These are phyloP conservation scores for Clepsis dumicolana DNA, from an alignment of 2,888 invertebrate species.

Conservation along the genomic window DNA sequence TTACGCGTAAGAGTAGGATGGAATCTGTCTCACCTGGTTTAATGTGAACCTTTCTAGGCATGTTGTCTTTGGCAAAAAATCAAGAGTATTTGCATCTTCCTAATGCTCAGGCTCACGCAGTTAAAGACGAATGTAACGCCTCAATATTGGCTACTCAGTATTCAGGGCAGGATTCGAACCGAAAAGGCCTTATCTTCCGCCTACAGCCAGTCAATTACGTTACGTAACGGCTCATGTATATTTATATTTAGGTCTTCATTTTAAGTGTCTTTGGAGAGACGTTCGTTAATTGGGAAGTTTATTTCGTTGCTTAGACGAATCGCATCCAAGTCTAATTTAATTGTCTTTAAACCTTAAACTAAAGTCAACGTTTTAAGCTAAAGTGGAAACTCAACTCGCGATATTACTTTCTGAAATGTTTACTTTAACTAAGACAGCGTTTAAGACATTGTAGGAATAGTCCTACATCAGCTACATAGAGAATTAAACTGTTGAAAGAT, in stretches of 20 bases:
- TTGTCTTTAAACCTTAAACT: neutral
- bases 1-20: no score
- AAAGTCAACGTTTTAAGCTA: neutral
- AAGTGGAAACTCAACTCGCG: neutral
- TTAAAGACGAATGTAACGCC: neutral
- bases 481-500: no score
- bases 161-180: slow-evolving; percentile 60
- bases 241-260: slow-evolving; percentile 13
- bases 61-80: no score
- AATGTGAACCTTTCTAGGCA: no score
- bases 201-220: slow-evolving; percentile 58
- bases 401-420: neutral
- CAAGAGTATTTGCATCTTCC: neutral
- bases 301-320: neutral
- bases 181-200: slow-evolving; percentile 61
- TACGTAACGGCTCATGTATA: slow-evolving; percentile 19
- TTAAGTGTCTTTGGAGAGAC: neutral
- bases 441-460: no score
- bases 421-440: neutral
- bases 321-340: neutral
- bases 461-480: no score
- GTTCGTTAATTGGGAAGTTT: neutral
- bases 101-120: neutral
- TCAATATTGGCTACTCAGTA: slow-evolving; percentile 55
- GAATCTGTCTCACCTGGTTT: no score